Conservation (phyloP, 1,140 invertebrate genomes). For the Helicorthomorpha holstii region DNA sequence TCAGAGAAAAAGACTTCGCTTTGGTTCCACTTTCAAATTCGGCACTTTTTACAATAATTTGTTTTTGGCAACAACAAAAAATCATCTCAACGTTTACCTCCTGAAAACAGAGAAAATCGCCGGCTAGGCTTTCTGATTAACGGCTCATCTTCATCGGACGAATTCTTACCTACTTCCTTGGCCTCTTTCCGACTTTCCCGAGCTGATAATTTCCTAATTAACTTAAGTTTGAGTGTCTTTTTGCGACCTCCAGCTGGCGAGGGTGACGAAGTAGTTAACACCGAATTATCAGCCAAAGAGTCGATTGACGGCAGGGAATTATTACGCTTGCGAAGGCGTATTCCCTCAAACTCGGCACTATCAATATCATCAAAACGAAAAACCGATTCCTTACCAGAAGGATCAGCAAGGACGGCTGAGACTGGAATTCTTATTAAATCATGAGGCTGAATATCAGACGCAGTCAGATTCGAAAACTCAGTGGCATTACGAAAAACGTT, state of each 20-base stretch:
- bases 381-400: neutral
- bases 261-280: neutral
- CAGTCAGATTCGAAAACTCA: neutral
- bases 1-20: no score
- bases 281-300: neutral
- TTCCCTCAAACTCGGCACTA: neutral
- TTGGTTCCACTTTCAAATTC: no score
- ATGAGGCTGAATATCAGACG: neutral
- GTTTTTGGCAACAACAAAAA: no score
- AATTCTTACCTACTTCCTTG: neutral
- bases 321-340: neutral
- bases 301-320: neutral
- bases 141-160: neutral
- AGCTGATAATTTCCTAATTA: neutral
- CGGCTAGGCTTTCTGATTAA: neutral
- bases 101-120: neutral
- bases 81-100: neutral
- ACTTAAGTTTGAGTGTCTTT: neutral
- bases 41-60: no score
- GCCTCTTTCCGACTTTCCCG: neutral
- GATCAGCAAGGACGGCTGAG: neutral
- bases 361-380: neutral
- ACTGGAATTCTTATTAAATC: neutral
- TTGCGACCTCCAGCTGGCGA: neutral
- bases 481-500: neutral